Base-by-base conservation (phyloP, 2,888 invertebrate species). In the Exocentrus adspersus region DNA sequence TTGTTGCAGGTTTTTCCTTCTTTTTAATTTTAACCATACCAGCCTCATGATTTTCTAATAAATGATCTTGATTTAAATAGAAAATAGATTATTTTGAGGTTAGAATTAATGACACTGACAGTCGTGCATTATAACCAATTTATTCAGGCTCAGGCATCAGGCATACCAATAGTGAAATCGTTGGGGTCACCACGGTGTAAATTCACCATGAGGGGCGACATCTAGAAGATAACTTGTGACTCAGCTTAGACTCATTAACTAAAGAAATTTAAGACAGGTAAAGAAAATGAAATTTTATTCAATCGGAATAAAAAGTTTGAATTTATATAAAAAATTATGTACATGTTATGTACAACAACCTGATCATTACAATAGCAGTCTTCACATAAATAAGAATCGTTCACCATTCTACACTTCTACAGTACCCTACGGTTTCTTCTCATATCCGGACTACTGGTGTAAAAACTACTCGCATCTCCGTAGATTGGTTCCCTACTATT, bases 381-480 rank as follows among this genome's bases (percentile, higher is more conserved):
- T 62, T 46, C 48, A 46, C 56, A 32, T 64, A 42, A 37, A 50
- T 53, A 30, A 17, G 43, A 53, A 32, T 20, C 21, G 17, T 51
- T 65, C 24, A 48, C 60, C 53, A 50, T 58, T 32, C 20, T n/a
- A 21, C 21, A 54, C 20, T 10, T 10, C 41, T 2, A 46, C 14
- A 51, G 28, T 14, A 0, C 5, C 21, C 37, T 72, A 48, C 82
- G 72, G 60, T 81, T 81, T 53, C 80, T 73, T 62, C 81, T 71
- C 54, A 80, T 57, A 62, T 81, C 81, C 3, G 81, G 80, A 71
- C 77, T 51, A 17, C 16, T 80, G 16, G 68, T 73, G 60, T 79
- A 78, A 65, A 80, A 81, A 14, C 70, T 74, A 65, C 73, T 78
- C 1, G 77, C 74, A 69, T 81, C 81, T n/a, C 81, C 81, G 65